Percentiles rank a stretch among this genome's conserved stretches.
Evolutionary conservation across 2,797 vertebrate species (phyloP).

Genomic region (Spea hammondii): DNA sequence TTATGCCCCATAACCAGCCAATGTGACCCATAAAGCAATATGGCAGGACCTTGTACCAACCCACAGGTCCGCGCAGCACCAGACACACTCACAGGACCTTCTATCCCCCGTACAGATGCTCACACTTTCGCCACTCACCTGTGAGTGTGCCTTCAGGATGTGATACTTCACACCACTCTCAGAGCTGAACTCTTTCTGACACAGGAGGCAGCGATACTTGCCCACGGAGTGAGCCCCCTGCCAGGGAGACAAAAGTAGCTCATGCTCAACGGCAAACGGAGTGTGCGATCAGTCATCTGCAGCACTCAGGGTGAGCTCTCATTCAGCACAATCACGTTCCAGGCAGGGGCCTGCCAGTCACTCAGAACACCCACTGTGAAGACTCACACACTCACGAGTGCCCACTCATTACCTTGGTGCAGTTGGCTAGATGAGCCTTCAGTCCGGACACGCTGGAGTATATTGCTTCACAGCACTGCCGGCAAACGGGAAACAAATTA

Average conservation of each 20-base stretch:
- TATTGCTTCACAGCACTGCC: slow-evolving; percentile 91
- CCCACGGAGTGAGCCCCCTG: slow-evolving; percentile 88
- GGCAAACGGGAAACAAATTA: neutral
- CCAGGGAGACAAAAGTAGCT: slow-evolving; percentile 45
- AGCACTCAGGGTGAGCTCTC: neutral
- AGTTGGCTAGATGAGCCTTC: slow-evolving; percentile 95
- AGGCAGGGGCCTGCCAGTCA: neutral
- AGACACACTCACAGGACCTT: neutral
- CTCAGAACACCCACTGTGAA: neutral
- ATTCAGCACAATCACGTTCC: neutral
- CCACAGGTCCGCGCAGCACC: neutral
- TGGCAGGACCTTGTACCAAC: neutral
- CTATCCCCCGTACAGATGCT: rapidly evolving
- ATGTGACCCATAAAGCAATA: no score
- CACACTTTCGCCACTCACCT: slow-evolving; percentile 70
- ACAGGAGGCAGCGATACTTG: slow-evolving; percentile 92
- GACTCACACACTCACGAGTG: neutral
- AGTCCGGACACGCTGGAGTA: slow-evolving; percentile 97
- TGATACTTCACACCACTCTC: slow-evolving; percentile 98
- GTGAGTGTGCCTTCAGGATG: slow-evolving; percentile 93
- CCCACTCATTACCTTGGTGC: slow-evolving; percentile 82
- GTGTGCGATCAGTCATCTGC: neutral
- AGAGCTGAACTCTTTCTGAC: slow-evolving; percentile 96
- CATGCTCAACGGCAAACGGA: neutral
- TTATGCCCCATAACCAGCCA: no score